Evolutionary conservation across 2,888 invertebrate genomes (phyloP).

Genomic region (Troilus luridus): DNA sequence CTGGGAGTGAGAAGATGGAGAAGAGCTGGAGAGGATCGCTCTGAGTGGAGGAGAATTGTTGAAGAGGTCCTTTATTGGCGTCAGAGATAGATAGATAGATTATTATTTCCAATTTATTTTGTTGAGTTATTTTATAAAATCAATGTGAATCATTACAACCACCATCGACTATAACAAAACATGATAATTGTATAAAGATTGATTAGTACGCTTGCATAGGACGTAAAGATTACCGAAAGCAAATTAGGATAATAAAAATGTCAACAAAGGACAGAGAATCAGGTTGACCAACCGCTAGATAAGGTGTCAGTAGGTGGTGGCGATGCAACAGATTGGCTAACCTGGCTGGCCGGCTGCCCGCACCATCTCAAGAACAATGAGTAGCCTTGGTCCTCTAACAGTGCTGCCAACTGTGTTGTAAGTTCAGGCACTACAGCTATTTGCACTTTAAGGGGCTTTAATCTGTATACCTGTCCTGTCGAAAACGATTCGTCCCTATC

Average conservation of each 20-base stretch:
- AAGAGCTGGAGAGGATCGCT: too few relatives aligned
- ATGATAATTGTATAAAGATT: not conserved
- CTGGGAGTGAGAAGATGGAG: too few relatives aligned
- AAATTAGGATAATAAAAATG: not conserved
- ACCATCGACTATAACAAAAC: not conserved
- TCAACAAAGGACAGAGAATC: not conserved
- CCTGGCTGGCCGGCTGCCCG: not conserved
- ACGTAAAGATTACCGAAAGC: not conserved
- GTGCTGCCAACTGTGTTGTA: constrained; percentile 10
- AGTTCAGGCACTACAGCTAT: not conserved
- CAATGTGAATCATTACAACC: too few relatives aligned
- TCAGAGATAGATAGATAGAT: too few relatives aligned
- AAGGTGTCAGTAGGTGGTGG: constrained; percentile 23
- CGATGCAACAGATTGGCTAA: constrained; percentile 24
- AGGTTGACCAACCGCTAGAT: constrained; percentile 25
- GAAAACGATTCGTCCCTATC: not conserved
- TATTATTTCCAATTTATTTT: too few relatives aligned
- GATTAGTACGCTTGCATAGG: not conserved
- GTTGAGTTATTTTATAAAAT: too few relatives aligned
- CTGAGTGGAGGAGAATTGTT: too few relatives aligned
- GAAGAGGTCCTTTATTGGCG: too few relatives aligned
- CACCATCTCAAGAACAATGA: not conserved
- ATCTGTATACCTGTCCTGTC: not conserved
- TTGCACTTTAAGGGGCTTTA: not conserved
- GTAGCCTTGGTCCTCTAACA: constrained; percentile 27